Percentiles rank a stretch among this genome's conserved stretches.
phyloP scores from a whole-genome alignment of 2,888 invertebrate genomes.

The Sphecodes monilicornis region DNA sequence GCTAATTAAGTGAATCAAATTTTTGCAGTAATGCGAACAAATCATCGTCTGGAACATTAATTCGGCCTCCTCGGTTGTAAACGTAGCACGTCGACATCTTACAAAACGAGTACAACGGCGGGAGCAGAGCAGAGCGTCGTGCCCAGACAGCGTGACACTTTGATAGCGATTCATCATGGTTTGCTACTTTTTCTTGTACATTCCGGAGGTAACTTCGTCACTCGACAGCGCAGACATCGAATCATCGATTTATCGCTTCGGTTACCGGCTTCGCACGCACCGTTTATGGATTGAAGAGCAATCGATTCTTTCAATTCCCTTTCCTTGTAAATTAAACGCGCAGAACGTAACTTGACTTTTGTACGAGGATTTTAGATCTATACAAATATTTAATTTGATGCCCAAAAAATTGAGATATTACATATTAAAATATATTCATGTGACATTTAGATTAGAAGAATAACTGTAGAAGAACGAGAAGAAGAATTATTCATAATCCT shows the following conservation, averaged over 20 bases:
- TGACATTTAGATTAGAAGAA: not conserved
- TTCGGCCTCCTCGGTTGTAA: conserved; percentile 48
- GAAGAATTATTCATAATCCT: not conserved
- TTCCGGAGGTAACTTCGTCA: conserved; percentile 57
- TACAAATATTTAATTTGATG: not conserved
- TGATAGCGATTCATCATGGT: conserved; percentile 69
- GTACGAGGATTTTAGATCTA: not conserved
- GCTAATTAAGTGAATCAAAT: conserved; percentile 9
- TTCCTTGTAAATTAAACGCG: conserved; percentile 42
- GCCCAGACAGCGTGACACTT: conserved; percentile 65
- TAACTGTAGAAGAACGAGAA: not conserved
- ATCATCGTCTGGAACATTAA: conserved; percentile 23
- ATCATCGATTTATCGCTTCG: conserved; percentile 65
- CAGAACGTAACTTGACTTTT: not conserved
- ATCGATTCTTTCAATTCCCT: conserved; percentile 28
- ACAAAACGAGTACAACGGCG: conserved; percentile 42
- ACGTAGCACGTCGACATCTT: conserved; percentile 43
- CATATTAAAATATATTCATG: not conserved
- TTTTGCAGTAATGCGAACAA: conserved; percentile 6
- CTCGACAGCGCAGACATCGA: conserved; percentile 36
- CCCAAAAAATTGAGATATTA: not conserved
- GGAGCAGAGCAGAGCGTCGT: conserved; percentile 44
- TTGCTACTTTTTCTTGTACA: conserved; percentile 63
- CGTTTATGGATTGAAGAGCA: conserved; percentile 53
- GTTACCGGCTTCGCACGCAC: conserved; percentile 52